A percentile compares a stretch with the other conserved stretches of the same genome.
Evolutionary conservation across 1,140 invertebrate species (phyloP).

Genomic region (Panagrolaimus sp.): DNA sequence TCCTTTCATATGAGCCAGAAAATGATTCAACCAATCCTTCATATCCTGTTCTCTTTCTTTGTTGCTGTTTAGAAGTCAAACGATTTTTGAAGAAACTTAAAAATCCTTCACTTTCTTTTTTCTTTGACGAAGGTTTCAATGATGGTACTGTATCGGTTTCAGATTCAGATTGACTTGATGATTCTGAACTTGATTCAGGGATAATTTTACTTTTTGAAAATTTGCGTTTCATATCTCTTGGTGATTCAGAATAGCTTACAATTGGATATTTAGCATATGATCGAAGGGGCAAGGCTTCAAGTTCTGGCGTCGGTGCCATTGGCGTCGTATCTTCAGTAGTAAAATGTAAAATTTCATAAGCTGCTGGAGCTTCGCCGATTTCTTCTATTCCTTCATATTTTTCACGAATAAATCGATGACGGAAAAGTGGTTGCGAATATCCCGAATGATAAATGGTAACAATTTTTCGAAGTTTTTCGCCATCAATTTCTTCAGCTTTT

Average conservation of each 20-base stretch:
- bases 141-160: conserved; percentile 4
- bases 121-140: conserved; percentile 12
- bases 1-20: not conserved
- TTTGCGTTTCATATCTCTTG: conserved; percentile 5
- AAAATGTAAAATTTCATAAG: not conserved
- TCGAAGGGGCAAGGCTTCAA: conserved; percentile 21
- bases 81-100: conserved; percentile 20
- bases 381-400: conserved; percentile 38
- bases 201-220: not conserved
- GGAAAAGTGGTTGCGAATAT: not conserved
- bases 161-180: not conserved
- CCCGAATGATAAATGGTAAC: conserved; percentile 4
- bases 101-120: conserved; percentile 34
- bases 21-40: not conserved
- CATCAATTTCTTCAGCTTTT: not conserved
- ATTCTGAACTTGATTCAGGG: conserved; percentile 19
- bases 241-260: not conserved
- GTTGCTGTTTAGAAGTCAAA: not conserved
- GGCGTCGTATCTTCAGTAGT: conserved; percentile 23
- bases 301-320: conserved; percentile 33
- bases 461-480: not conserved
- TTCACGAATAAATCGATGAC: conserved; percentile 22
- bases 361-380: conserved; percentile 20
- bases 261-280: conserved; percentile 13
- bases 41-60: not conserved